Evolutionary conservation across 2,888 invertebrate species (phyloP), one percentile per base, ranked within the genome.

Genomic region (Cerceris ruficornis): DNA sequence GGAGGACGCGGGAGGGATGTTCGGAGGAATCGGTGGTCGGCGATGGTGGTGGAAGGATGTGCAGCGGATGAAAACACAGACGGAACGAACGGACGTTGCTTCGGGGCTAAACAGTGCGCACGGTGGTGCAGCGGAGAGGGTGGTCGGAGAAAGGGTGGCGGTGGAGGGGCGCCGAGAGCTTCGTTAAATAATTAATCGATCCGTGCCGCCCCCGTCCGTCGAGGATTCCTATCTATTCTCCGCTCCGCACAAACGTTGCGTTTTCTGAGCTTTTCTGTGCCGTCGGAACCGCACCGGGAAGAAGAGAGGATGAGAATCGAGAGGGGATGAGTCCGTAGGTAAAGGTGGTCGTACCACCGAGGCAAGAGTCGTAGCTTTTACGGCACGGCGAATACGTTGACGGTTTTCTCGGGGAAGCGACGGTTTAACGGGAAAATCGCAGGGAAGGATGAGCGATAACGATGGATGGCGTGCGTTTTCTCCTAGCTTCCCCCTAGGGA

Each of bases 121-220:
- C 69, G 75, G 49, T 41, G n/a, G 73, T 55, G 65, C 59, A 61
- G 42, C 54, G 52, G 15, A 58, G 59, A 57, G 57, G 13, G 15
- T 54, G 55, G 67, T 59, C 4, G 28, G 68, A 49, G 54, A 58
- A 62, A 65, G 43, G 71, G 46, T n/a, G 41, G 52, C 39, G n/a
- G 28, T 9, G 28, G 59, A 64, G 46, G 59, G 69, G 59, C 65
- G 74, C 68, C 71, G 69, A 75, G 69, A 69, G 75, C 66, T 84
- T 84, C 82, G 82, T 84, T 84, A 84, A 84, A 84, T 84, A 84
- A 84, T 84, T 84, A 84, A 85, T 85, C 84, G 84, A 85, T 85
- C 81, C 81, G 70, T 52, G 65, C 62, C 67, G 46, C 52, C 57
- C 67, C 57, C 67, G 75, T 54, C 78, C 77, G 71, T 58, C 78